Evolutionary conservation across 2,888 invertebrate species (phyloP), one percentile per base, ranked within the genome.

Genomic region (Hypercompe scribonia): DNA sequence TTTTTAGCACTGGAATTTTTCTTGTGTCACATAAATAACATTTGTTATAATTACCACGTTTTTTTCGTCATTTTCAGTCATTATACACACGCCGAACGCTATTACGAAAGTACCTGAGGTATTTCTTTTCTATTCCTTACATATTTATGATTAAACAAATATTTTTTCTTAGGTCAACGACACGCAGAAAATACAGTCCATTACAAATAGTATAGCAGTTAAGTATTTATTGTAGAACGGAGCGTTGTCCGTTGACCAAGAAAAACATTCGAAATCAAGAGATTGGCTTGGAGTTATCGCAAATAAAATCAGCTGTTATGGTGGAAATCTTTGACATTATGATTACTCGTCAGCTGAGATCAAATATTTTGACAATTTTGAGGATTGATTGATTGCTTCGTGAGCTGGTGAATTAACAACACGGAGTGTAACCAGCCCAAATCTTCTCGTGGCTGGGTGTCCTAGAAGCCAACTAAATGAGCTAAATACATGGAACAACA

Each of bases 1-100:
- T 65, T 61, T 33, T 50, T 21, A 28, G 21, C 42, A 67, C 61
- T 61, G 13, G 39, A 24, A 46, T 69, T 71, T 61, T 34, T 69
- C 46, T 65, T 61, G 65, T 24, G 34, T 68, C 65, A 68, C 18
- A 50, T 34, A 69, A 71, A 50, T 72, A 46, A 68, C 68, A 65
- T 39, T 65, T 68, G 61, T n/a, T 28, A 71, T 71, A 65, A 71
- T 8, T 74, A 61, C 65, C 54, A 36, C n/a, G 28, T 36, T 74
- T 63, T 33, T 24, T 61, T 68, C 39, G 21, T 46, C n/a, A 24
- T 71, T 31, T 65, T 67, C 67, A 63, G 46, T 21, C n/a, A 11
- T 50, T 36, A 18, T 7, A 39, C 28, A 28, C 50, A 50, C 15
- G 24, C 13, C 5, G 2, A 66, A 46, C 10, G 2, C 3, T 28